Evolutionary conservation across 2,888 invertebrate genomes (phyloP).

Genomic region (Vesta saturnalis): DNA sequence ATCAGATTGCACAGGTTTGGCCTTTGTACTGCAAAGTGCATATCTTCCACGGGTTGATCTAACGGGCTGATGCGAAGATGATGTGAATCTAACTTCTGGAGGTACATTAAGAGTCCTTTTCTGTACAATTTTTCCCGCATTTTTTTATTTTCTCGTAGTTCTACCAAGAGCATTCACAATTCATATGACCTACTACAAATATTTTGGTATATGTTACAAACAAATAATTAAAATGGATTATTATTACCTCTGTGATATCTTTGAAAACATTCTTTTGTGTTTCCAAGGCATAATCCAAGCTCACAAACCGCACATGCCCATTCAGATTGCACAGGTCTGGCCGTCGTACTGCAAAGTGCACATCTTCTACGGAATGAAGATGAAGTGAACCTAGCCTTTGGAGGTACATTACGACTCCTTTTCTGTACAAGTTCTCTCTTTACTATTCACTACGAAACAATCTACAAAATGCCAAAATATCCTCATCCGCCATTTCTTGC

Average conservation of each 20-base stretch:
- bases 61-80: constrained; percentile 12
- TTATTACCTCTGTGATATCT: not conserved
- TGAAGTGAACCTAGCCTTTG: constrained; percentile 9
- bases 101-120: constrained; percentile 13
- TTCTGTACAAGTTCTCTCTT: not conserved
- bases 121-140: not conserved
- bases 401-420: constrained; percentile 12
- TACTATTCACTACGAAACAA: constrained; percentile 7
- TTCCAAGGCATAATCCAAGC: constrained; percentile 11
- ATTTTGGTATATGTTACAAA: no score
- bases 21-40: constrained; percentile 14
- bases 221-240: constrained; percentile 4
- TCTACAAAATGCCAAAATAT: constrained; percentile 10
- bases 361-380: constrained; percentile 12
- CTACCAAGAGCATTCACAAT: no score
- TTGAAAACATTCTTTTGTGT: constrained; percentile 12
- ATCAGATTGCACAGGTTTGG: constrained; percentile 14
- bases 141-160: not conserved
- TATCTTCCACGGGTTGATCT: constrained; percentile 10
- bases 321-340: constrained; percentile 9
- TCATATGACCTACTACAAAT: no score
- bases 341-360: constrained; percentile 3
- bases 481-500: constrained; percentile 8
- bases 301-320: constrained; percentile 13
- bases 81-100: constrained; percentile 12